Evolutionary conservation across 2,113 vertebrate genomes (phyloP).

Genomic region (Gobiocypris rarus): DNA sequence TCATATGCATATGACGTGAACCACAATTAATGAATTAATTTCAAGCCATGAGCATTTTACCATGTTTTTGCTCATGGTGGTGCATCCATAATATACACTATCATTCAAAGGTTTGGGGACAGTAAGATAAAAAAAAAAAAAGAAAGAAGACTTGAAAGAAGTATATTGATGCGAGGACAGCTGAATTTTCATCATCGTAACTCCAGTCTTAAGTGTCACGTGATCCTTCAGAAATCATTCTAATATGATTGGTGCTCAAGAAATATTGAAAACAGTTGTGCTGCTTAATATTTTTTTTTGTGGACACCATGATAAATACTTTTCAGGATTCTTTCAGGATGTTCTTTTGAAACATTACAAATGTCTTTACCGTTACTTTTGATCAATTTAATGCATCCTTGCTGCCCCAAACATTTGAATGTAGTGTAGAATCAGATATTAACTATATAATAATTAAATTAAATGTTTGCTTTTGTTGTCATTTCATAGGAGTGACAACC

Average conservation of each 20-base stretch:
- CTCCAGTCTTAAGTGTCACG: not conserved
- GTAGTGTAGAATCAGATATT: not conserved
- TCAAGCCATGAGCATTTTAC: not conserved
- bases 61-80: not conserved
- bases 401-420: not conserved
- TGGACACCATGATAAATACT: too few species aligned
- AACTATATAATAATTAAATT: too few species aligned
- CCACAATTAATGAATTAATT: not conserved
- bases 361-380: too few species aligned
- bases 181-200: not conserved
- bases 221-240: not conserved
- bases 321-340: too few species aligned
- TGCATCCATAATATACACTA: not conserved
- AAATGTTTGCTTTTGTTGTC: not conserved
- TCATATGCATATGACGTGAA: not conserved
- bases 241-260: not conserved
- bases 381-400: too few species aligned
- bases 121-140: too few species aligned
- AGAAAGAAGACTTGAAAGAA: too few species aligned
- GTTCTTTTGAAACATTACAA: not conserved
- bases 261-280: not conserved
- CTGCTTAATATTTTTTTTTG: not conserved
- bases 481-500: constrained; percentile 78
- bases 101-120: not conserved
- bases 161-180: not conserved